Percentiles rank a stretch among this genome's conserved stretches.
Evolutionary conservation across 2,113 vertebrate species (phyloP).

Genomic region (Microtus pennsylvanicus): DNA sequence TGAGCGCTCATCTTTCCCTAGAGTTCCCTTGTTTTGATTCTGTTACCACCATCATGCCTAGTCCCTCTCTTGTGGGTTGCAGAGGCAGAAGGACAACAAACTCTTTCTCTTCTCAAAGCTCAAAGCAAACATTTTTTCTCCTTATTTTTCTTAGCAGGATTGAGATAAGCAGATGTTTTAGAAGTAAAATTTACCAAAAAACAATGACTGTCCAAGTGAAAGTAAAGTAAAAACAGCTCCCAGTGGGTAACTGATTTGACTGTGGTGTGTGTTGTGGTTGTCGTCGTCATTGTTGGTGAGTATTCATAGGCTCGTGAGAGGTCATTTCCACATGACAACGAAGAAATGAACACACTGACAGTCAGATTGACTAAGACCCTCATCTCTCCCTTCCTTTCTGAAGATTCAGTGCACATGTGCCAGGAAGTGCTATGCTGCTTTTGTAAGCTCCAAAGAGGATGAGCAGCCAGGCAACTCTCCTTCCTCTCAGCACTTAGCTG

Average conservation of each 20-base stretch:
- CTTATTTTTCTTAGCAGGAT: slow-evolving; percentile 33
- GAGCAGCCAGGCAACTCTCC: too few relatives aligned
- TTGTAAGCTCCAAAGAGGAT: not conserved
- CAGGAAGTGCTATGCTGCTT: not conserved
- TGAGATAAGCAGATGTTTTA: slow-evolving; percentile 17
- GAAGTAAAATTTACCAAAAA: slow-evolving; percentile 55
- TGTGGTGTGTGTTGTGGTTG: not conserved
- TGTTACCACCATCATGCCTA: slow-evolving; percentile 30
- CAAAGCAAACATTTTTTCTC: slow-evolving; percentile 26
- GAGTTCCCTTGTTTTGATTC: slow-evolving; percentile 59
- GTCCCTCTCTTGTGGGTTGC: not conserved
- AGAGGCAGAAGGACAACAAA: not conserved
- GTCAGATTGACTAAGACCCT: not conserved
- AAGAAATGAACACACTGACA: not conserved
- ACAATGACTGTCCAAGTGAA: slow-evolving; percentile 10
- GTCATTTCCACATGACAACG: not conserved
- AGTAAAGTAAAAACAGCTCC: slow-evolving; percentile 8
- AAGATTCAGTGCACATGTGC: not conserved
- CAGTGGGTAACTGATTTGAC: not conserved
- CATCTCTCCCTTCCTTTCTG: not conserved
- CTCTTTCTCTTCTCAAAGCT: not conserved
- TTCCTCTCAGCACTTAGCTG: not conserved
- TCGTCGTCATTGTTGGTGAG: not conserved
- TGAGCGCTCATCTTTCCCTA: slow-evolving; percentile 1
- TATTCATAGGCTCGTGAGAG: not conserved